Conservation (phyloP, 1,140 invertebrate genomes). For the Apis mellifera region DNA sequence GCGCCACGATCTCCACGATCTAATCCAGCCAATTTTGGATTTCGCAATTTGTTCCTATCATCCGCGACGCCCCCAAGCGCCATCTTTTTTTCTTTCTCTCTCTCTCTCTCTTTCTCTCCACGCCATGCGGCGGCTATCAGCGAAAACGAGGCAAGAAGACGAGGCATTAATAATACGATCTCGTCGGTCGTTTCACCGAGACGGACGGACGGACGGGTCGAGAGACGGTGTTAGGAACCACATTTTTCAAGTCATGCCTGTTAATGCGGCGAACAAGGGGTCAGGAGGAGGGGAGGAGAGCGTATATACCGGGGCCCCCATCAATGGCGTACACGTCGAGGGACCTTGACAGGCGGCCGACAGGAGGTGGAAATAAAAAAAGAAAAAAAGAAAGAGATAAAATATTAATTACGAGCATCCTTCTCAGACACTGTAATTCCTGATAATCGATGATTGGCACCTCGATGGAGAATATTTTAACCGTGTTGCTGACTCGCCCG, state of each 20-base stretch:
- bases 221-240: conserved; percentile 75
- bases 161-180: conserved; percentile 73
- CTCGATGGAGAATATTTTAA: conserved; percentile 18
- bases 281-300: neutral
- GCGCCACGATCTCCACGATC: conserved; percentile 13
- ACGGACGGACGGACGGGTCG: conserved; percentile 60
- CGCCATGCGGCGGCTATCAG: conserved; percentile 52
- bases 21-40: conserved; percentile 62
- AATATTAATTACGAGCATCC: conserved; percentile 58
- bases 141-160: conserved; percentile 69
- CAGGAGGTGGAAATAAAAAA: neutral
- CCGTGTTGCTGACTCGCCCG: neutral
- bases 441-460: conserved; percentile 39
- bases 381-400: conserved; percentile 33
- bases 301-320: conserved; percentile 1
- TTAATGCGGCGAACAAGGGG: conserved; percentile 76
- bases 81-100: neutral
- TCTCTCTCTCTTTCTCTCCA: conserved; percentile 18
- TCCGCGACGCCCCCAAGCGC: conserved; percentile 14
- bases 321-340: conserved; percentile 68
- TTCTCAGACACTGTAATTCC: conserved; percentile 33
- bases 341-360: conserved; percentile 44
- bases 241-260: conserved; percentile 79
- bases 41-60: conserved; percentile 57
- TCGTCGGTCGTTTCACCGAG: conserved; percentile 66